phyloP scores from a whole-genome alignment of 2,113 vertebrate species.

The Furnarius figulus region DNA sequence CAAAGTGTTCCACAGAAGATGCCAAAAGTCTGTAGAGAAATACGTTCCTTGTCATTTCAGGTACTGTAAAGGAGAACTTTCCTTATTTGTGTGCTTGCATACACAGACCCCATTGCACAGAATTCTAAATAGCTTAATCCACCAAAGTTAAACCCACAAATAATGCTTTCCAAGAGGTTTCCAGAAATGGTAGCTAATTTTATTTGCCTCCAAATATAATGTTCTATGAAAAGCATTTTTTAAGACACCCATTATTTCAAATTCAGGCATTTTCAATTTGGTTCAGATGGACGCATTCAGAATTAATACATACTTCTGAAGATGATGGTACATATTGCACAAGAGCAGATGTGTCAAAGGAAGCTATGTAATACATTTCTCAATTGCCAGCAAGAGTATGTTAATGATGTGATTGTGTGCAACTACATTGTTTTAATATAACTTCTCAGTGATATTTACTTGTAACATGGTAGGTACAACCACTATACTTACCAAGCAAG shows the following conservation, averaged over 20 bases:
- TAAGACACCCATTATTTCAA: neutral
- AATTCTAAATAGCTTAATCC: neutral
- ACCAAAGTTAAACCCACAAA: neutral
- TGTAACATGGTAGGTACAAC: neutral
- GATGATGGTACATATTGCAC: neutral
- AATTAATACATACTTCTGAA: neutral
- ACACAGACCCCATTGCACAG: neutral
- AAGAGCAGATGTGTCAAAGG: constrained; percentile 27
- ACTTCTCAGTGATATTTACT: neutral
- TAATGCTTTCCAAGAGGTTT: neutral
- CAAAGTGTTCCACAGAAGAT: neutral
- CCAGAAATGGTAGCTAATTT: neutral
- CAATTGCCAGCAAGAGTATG: neutral
- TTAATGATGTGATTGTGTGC: neutral
- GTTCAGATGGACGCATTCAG: constrained; percentile 6
- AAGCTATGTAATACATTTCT: neutral
- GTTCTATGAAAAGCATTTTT: neutral
- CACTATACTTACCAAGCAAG: neutral
- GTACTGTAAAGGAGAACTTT: neutral
- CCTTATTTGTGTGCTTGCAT: neutral
- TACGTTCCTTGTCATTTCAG: neutral
- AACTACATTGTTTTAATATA: neutral
- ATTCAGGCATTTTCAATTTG: neutral
- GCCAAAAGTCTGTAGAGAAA: neutral
- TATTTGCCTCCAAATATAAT: neutral